Evolutionary conservation across 1,140 invertebrate species (phyloP), one percentile per base, ranked within the genome.

Genomic region (Drosophila arawakana): DNA sequence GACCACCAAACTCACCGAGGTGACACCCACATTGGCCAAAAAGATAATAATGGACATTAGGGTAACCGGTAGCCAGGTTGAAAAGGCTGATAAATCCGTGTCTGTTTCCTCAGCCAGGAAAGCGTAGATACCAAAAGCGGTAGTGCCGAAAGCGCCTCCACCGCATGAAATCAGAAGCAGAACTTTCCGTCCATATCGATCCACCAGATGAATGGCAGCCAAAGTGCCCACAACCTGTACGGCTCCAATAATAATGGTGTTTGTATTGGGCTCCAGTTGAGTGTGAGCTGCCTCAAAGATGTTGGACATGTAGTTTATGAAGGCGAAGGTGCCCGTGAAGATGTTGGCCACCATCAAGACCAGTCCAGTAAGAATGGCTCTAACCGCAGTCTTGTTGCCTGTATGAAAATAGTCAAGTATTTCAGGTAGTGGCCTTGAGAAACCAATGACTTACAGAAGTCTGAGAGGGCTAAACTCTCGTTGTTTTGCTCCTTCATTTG

Each of bases 201-300:
- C 91, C 49, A 92, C 86, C 13, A 90, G 66, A 13, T 86, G 74
- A 1, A 91, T 81, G 49, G 90, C 79, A 1, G 78, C 57, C 55
- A 89, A 15, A 0, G 93, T 93, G 0, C 94, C 94, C 9, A 94
- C 61, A 4, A 94, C 76, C 66, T 94, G 94, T 5, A 94, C 93
- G 0, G 76, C 91, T 0, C 93, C 94, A 11, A 94, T 93, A 0
- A 94, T 93, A 8, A 94, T 94, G 0, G 94, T 94, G 68, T 94
- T 93, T 30, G 93, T 93, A 76, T 94, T 93, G 0, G 94, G 93
- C 66, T 93, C 93, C 55, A 94, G 72, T 3, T 86, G 88, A 0
- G 94, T 94, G 4, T 95, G 94, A 1, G 96, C 94, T 0, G 93
- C 93, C 1, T 91, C 78, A 85, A 96, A 97, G 78, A 96, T 97